Evolutionary conservation across 2,888 invertebrate species (phyloP).

Genomic region (Cyclophora albipunctata): DNA sequence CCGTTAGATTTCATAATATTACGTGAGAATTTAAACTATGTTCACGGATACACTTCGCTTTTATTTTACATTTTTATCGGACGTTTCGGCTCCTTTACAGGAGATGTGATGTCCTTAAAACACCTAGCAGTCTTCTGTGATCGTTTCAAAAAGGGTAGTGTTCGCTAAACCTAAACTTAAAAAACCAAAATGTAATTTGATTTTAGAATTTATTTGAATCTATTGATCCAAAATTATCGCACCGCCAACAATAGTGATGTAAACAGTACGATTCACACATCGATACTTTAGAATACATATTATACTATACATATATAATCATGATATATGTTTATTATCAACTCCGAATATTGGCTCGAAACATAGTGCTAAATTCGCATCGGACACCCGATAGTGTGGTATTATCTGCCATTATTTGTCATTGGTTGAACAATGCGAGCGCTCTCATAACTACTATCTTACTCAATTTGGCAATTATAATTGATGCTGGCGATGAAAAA

Average conservation of each 20-base stretch:
- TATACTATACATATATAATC: constrained; percentile 17
- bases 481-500: not conserved
- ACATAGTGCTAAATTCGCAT: constrained; percentile 65
- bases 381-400: constrained; percentile 69
- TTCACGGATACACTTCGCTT: too few relatives aligned
- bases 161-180: too few relatives aligned
- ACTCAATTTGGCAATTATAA: constrained; percentile 57
- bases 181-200: too few relatives aligned
- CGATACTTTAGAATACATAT: not conserved
- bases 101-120: too few relatives aligned
- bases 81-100: too few relatives aligned
- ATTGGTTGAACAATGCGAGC: constrained; percentile 63
- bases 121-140: too few relatives aligned
- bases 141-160: too few relatives aligned
- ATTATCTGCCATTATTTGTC: constrained; percentile 75
- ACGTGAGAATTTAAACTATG: too few relatives aligned
- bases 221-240: too few relatives aligned
- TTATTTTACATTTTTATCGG: too few relatives aligned
- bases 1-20: too few relatives aligned
- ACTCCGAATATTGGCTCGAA: constrained; percentile 68
- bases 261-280: constrained; percentile 12
- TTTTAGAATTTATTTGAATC: too few relatives aligned
- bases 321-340: constrained; percentile 66
- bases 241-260: not conserved
- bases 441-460: constrained; percentile 54